Conservation (phyloP, 2,113 vertebrate species). For the Dolichallabes microphthalmus region DNA sequence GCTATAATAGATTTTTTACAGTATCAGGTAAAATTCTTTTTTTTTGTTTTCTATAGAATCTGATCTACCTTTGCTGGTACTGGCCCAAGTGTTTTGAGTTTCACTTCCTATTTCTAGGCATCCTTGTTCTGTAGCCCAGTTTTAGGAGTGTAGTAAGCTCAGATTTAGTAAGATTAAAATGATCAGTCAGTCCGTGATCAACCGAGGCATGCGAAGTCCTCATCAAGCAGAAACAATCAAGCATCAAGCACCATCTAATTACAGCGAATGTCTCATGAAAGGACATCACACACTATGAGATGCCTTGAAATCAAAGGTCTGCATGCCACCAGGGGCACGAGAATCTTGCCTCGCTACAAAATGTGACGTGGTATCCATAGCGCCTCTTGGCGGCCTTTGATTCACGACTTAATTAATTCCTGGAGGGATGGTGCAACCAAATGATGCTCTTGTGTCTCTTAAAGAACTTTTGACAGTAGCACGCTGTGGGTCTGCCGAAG, state of each 20-base stretch:
- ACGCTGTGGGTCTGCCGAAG: constrained; percentile 22
- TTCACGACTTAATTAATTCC: constrained; percentile 69
- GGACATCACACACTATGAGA: constrained; percentile 46
- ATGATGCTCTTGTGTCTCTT: constrained; percentile 36
- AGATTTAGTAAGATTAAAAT: constrained; percentile 4
- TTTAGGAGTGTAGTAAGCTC: background rate
- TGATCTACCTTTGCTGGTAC: background rate
- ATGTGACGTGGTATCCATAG: constrained; percentile 45
- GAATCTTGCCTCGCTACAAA: constrained; percentile 41
- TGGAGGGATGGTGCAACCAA: constrained; percentile 54
- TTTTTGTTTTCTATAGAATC: background rate
- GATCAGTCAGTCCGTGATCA: constrained; percentile 21
- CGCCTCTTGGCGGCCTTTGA: constrained; percentile 61
- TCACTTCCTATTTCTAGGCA: background rate
- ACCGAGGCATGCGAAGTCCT: background rate
- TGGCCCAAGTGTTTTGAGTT: background rate
- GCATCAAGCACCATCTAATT: constrained; percentile 47
- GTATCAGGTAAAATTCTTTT: background rate
- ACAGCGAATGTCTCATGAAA: constrained; percentile 47
- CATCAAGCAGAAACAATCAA: constrained; percentile 45
- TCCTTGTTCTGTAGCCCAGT: background rate
- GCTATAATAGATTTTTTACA: background rate
- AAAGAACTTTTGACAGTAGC: constrained; percentile 54
- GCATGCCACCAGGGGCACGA: constrained; percentile 51
- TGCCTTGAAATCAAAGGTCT: constrained; percentile 63